Conservation (phyloP, 1,140 invertebrate genomes). For the Asobara japonica region DNA sequence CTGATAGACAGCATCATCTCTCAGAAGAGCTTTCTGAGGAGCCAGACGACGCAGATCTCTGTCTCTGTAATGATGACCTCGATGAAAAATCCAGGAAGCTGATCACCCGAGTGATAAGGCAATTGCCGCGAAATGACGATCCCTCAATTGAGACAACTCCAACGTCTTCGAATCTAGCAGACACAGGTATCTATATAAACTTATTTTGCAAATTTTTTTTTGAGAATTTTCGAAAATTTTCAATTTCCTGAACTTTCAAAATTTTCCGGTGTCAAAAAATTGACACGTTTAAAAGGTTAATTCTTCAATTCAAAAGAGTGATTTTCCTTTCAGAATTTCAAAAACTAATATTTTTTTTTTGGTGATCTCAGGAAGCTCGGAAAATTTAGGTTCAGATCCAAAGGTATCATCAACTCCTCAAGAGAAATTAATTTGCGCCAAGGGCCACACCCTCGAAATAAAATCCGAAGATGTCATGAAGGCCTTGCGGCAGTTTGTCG, state of each 20-base stretch:
- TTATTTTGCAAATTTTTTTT: too few species aligned
- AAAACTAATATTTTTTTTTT: too few species aligned
- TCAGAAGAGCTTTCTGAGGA: constrained; percentile 5
- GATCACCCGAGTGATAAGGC: neutral
- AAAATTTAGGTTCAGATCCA: neutral
- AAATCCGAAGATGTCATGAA: constrained; percentile 67
- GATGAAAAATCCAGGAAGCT: neutral
- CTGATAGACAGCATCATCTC: constrained; percentile 28
- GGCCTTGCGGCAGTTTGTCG: constrained; percentile 66
- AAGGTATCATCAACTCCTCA: neutral
- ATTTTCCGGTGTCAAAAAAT: too few species aligned
- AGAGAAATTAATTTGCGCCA: constrained; percentile 42
- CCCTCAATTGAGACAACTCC: neutral
- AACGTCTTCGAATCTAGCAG: neutral
- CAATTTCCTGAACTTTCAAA: too few species aligned
- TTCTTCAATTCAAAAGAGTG: too few species aligned
- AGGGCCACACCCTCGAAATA: constrained; percentile 68
- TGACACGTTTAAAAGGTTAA: too few species aligned
- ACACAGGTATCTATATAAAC: neutral
- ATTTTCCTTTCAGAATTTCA: too few species aligned
- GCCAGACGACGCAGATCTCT: neutral
- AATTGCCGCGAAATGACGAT: neutral
- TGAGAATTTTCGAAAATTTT: too few species aligned
- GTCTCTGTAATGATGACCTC: neutral
- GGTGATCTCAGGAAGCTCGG: too few species aligned